A percentile compares a stretch with the other conserved stretches of the same genome.
Conservation (phyloP, 2,888 invertebrate species). For the Ashinkailepas kermadecensis region DNA sequence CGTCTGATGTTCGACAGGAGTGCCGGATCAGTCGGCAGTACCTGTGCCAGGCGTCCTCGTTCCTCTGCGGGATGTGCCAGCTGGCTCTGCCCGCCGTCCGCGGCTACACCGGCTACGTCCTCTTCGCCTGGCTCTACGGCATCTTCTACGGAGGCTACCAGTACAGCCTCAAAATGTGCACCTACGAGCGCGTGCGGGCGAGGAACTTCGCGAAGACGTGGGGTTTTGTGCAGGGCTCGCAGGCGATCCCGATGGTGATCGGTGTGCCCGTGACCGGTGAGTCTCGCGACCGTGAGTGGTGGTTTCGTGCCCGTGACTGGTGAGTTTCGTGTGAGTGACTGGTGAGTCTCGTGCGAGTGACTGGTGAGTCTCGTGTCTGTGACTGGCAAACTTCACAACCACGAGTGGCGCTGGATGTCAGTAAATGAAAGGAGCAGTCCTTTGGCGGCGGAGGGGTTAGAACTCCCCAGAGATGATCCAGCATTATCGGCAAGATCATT, state of each 20-base stretch:
- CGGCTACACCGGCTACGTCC: conserved; percentile 56
- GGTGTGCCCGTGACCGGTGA: conserved; percentile 73
- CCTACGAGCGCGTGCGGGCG: conserved; percentile 75
- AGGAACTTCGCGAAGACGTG: conserved; percentile 79
- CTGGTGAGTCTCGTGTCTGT: no score
- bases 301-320: no score
- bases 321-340: no score
- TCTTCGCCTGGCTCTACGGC: conserved; percentile 69
- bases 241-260: conserved; percentile 73
- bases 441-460: no score
- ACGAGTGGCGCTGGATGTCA: no score
- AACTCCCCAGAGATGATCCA: no score
- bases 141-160: conserved; percentile 82
- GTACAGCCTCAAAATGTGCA: conserved; percentile 81
- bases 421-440: no score
- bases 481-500: no score
- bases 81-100: conserved; percentile 68
- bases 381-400: no score
- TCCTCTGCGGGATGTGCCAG: conserved; percentile 67
- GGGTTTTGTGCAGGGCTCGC: conserved; percentile 81
- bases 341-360: no score
- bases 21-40: conserved; percentile 79
- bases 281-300: background rate
- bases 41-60: conserved; percentile 67
- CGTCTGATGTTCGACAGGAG: conserved; percentile 68